phyloP scores from a whole-genome alignment of 2,113 vertebrate species.

The Dolichallabes microphthalmus region DNA sequence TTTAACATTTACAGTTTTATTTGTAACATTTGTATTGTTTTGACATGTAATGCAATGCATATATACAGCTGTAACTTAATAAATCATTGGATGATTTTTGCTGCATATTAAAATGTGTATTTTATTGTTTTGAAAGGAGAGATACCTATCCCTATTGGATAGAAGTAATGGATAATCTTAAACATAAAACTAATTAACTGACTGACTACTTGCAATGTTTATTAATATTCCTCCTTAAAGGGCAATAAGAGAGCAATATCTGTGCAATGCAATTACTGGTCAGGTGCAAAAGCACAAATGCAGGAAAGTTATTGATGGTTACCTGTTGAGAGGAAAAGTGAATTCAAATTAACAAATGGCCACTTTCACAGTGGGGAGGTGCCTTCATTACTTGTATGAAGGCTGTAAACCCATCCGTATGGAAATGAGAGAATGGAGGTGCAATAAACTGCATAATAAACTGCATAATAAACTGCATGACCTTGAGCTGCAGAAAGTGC shows the following conservation, averaged over 20 bases:
- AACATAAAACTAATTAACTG: not conserved
- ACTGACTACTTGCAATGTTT: not conserved
- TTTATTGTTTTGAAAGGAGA: not conserved
- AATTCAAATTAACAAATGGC: slow-evolving; percentile 28
- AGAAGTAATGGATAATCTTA: not conserved
- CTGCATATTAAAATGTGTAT: not conserved
- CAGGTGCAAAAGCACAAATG: slow-evolving; percentile 3
- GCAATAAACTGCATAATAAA: slow-evolving; percentile 43
- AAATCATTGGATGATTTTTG: not conserved
- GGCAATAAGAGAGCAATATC: not conserved
- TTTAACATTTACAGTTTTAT: not conserved
- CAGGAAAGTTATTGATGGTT: slow-evolving; percentile 23
- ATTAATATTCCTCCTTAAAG: not conserved
- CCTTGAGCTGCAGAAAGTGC: slow-evolving; percentile 27
- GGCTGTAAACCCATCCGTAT: slow-evolving; percentile 45
- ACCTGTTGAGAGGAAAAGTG: not conserved
- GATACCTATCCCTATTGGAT: not conserved
- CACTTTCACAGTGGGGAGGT: not conserved
- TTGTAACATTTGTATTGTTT: not conserved
- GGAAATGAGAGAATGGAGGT: slow-evolving; percentile 42
- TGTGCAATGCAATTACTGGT: not conserved
- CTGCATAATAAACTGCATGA: slow-evolving; percentile 28
- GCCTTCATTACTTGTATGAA: slow-evolving; percentile 17
- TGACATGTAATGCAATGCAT: not conserved
- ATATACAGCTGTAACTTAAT: not conserved